Conservation (phyloP, 2,113 vertebrate genomes). For the Archilochus colubris region DNA sequence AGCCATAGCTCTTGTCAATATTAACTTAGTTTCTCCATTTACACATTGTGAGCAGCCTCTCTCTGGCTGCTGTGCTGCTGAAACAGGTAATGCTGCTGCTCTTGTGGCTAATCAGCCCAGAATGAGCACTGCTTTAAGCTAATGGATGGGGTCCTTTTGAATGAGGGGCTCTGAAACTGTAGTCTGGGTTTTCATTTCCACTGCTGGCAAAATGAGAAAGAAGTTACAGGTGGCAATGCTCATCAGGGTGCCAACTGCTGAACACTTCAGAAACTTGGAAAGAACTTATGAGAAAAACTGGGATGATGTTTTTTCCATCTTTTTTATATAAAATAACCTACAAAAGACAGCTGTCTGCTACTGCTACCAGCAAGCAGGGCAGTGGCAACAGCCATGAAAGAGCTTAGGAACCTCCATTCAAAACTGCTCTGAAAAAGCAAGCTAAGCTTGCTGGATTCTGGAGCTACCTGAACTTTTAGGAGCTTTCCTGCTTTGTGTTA, state of each 20-base stretch:
- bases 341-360: neutral
- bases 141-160: neutral
- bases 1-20: neutral
- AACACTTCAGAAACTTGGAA: constrained; percentile 14
- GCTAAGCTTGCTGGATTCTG: neutral
- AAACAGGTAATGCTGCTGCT: neutral
- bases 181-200: neutral
- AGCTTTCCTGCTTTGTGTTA: neutral
- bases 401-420: neutral
- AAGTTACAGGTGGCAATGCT: constrained; percentile 14
- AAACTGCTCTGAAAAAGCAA: neutral
- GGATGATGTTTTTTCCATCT: neutral
- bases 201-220: neutral
- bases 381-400: neutral
- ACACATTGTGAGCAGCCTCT: neutral
- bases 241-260: neutral
- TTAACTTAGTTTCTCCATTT: constrained; percentile 11
- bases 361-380: neutral
- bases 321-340: neutral
- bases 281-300: constrained; percentile 1
- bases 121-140: neutral
- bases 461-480: neutral
- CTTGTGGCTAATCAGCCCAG: neutral
- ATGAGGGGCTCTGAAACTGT: neutral
- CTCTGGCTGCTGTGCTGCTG: neutral